Percentiles rank a stretch among this genome's conserved stretches.
Evolutionary conservation across 1,140 invertebrate species (phyloP).

Genomic region (Diachasma alloeum): DNA sequence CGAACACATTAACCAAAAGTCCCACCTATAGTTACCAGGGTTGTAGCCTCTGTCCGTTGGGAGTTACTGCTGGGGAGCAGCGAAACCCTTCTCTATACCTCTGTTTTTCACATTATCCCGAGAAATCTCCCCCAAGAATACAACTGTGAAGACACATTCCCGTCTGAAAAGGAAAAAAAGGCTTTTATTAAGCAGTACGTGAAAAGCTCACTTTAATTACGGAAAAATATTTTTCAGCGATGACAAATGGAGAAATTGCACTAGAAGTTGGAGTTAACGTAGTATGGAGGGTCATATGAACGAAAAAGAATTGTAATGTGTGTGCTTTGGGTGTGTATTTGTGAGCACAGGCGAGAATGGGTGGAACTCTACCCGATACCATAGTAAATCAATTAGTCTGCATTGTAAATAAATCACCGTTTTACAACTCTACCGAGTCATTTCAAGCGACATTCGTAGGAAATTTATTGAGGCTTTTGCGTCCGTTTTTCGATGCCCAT

Average conservation of each 20-base stretch:
- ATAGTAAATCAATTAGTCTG: constrained; percentile 64
- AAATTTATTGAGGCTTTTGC: constrained; percentile 62
- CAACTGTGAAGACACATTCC: background rate
- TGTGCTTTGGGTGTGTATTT: background rate
- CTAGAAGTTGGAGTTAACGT: too few species aligned
- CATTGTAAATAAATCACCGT: constrained; percentile 63
- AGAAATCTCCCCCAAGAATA: background rate
- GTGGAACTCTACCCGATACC: constrained; percentile 20
- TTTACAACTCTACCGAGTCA: constrained; percentile 55
- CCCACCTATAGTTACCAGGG: background rate
- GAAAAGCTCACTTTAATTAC: background rate
- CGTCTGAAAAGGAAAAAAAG: background rate
- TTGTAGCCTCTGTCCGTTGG: background rate
- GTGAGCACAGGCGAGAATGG: background rate
- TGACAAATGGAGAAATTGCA: too few species aligned
- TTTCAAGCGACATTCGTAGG: constrained; percentile 51
- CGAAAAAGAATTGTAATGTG: constrained; percentile 1
- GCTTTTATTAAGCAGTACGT: too few species aligned
- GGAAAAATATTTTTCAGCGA: too few species aligned
- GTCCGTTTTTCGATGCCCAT: constrained; percentile 31
- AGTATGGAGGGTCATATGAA: too few species aligned
- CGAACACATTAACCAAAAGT: constrained; percentile 14
- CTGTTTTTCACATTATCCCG: background rate
- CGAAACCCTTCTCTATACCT: background rate
- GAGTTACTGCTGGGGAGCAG: background rate